Percentiles rank a stretch among this genome's conserved stretches.
Evolutionary conservation across 2,888 invertebrate genomes (phyloP).

Genomic region (Hemithea aestivaria): DNA sequence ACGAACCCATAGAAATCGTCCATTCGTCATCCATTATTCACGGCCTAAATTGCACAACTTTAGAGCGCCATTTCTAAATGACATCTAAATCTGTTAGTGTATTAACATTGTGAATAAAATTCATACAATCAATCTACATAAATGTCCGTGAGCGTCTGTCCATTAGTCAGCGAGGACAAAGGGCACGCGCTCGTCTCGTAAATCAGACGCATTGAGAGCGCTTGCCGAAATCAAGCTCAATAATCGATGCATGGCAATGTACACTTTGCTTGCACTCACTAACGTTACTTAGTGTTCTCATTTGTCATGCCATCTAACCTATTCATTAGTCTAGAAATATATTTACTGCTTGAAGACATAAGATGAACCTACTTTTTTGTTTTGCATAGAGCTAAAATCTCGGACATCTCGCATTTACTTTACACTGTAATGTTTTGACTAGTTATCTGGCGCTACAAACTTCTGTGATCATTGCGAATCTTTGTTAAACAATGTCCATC

Average conservation of each 20-base stretch:
- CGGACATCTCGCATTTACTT: no score
- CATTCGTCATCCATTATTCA: conserved; percentile 79
- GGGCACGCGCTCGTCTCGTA: conserved; percentile 78
- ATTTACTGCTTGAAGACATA: no score
- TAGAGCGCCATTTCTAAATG: conserved; percentile 79
- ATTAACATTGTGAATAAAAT: conserved; percentile 80
- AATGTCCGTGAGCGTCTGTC: conserved; percentile 79
- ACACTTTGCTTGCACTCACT: no score
- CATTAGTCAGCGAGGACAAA: conserved; percentile 78
- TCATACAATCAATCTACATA: conserved; percentile 80
- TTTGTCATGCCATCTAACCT: no score
- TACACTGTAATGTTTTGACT: no score
- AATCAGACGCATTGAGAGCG: conserved; percentile 74
- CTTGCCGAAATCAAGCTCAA: conserved; percentile 74
- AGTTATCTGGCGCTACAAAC: no score
- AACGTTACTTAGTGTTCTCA: no score
- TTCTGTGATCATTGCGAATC: no score
- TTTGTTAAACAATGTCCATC: no score
- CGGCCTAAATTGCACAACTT: conserved; percentile 79
- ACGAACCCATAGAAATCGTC: conserved; percentile 65
- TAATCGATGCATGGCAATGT: conserved; percentile 48
- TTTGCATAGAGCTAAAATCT: no score
- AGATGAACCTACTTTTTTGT: no score
- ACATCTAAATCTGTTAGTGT: conserved; percentile 80
- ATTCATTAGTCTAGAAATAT: no score